phyloP scores from a whole-genome alignment of 2,113 vertebrate species.

The Chaetodon trifascialis region DNA sequence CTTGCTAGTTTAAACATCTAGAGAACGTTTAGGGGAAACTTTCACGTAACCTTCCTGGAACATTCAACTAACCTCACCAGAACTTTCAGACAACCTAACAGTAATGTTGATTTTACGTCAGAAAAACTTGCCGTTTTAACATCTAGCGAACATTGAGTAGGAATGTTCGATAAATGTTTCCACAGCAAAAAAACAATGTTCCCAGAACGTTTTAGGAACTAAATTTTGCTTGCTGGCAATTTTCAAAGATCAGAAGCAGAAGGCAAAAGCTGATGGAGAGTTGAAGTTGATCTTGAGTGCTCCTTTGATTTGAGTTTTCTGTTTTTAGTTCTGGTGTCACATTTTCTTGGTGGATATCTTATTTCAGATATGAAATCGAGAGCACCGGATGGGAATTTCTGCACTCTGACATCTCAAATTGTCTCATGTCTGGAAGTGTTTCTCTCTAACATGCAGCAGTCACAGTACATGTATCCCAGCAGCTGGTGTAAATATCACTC shows the following conservation, averaged over 20 bases:
- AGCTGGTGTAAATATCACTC: slow-evolving; percentile 28
- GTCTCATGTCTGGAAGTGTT: slow-evolving; percentile 2
- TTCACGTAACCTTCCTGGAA: no score
- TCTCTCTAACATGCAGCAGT: slow-evolving; percentile 1
- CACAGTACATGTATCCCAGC: not conserved
- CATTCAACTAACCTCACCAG: no score
- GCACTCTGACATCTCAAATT: slow-evolving; percentile 17
- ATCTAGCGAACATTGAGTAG: no score
- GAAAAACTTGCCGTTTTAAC: no score
- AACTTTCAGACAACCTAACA: no score
- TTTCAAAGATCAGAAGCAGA: not conserved
- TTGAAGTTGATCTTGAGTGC: not conserved
- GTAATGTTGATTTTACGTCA: no score
- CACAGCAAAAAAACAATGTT: no score
- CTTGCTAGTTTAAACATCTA: no score
- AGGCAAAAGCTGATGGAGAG: not conserved
- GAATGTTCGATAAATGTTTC: no score
- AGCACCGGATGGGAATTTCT: slow-evolving; percentile 40
- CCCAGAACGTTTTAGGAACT: no score
- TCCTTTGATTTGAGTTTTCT: not conserved
- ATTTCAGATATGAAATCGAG: not conserved
- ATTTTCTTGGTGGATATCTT: not conserved
- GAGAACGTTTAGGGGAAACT: no score
- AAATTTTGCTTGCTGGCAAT: no score
- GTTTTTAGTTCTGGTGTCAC: not conserved